Evolutionary conservation across 2,888 invertebrate species (phyloP), one percentile per base, ranked within the genome.

Genomic region (Mamestra brassicae): DNA sequence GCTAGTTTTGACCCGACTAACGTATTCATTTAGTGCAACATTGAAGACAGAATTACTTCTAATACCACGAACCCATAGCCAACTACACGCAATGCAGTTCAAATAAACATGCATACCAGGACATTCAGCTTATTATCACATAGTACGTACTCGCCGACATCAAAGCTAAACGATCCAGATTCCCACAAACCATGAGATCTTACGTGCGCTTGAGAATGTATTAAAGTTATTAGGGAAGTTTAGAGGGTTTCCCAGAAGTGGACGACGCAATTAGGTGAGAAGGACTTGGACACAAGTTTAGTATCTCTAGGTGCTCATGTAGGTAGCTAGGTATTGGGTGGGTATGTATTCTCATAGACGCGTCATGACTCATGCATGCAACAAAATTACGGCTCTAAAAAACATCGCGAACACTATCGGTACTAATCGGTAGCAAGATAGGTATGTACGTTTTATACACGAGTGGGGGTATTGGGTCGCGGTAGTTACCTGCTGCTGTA

Each of bases 151-250:
- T 50, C 58, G 26, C 47, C 34, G 34, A 71, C 57, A 71, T 84
- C 67, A 80, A 81, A 84, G 68, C 26, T 8, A 42, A n/a, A 50
- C 36, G 52, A 17, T 65, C 75, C 36, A 54, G 34, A 74, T 71
- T 65, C 57, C n/a, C 17, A 10, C 26, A 4, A 73, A 68, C 63
- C 17, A 15, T 61, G 60, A 60, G 45, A 62, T 58, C 50, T 64
- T 47, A 55, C 17, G 17, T 42, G 65, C 55, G 10, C 58, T 62
- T 17, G 38, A 71, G 54, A 67, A 57, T 42, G 55, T 63, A 70
- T 65, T 65, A 60, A 64, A 79, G 42, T 60, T 78, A 79, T 79
- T 66, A 63, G 36, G 10, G 36, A 74, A 78, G 62, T 81, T 74
- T 70, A 67, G 36, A 60, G 36, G 65, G n/a, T 34, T 73, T 67